These are phyloP conservation scores for Nasonia longicornis DNA, from an alignment of 1,140 invertebrate genomes.

Conservation along the genomic window DNA sequence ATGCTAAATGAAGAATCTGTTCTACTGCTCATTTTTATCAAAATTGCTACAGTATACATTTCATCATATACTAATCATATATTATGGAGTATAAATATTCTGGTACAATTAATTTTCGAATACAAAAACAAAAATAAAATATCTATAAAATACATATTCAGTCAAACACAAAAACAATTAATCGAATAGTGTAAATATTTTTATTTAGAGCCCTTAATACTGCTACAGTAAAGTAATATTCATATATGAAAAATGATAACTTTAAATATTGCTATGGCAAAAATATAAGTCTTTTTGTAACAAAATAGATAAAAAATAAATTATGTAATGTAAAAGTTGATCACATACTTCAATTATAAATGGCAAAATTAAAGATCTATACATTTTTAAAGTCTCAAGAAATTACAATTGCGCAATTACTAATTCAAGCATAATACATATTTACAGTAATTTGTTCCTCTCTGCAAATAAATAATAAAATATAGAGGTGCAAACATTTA, in stretches of 20 bases:
- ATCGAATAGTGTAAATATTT: background rate
- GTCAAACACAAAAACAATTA: background rate
- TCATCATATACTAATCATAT: background rate
- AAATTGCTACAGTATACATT: background rate
- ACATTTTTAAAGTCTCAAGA: background rate
- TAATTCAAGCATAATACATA: conserved; percentile 38
- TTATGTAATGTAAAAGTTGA: conserved; percentile 47
- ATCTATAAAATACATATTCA: background rate
- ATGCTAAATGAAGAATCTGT: background rate
- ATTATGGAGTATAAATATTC: background rate
- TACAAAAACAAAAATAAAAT: background rate
- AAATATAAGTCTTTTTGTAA: background rate
- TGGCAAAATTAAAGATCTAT: conserved; percentile 8
- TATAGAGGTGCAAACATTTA: conserved; percentile 55
- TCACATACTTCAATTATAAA: background rate
- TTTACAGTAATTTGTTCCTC: conserved; percentile 49
- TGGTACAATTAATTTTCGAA: background rate
- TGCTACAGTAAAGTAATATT: conserved; percentile 1
- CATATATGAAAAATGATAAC: background rate
- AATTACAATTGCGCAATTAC: conserved; percentile 10
- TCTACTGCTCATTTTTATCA: background rate
- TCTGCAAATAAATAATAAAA: conserved; percentile 35
- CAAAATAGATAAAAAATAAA: conserved; percentile 29
- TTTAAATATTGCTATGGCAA: background rate
- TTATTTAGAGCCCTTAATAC: background rate